Evolutionary conservation across 2,797 vertebrate genomes (phyloP).

Genomic region (Monodelphis domestica): DNA sequence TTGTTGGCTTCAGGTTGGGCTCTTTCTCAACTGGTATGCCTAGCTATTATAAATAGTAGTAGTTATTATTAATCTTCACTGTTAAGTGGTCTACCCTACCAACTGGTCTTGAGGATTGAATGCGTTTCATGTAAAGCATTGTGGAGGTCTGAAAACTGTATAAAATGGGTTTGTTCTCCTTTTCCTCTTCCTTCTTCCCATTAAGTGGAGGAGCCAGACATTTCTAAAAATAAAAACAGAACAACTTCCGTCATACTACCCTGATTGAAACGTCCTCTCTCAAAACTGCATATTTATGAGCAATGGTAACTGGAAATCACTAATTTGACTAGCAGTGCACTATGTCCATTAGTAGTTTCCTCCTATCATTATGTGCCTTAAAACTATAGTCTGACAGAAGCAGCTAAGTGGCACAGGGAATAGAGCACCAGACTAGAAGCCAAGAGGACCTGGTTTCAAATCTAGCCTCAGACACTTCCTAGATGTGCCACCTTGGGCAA

Average conservation of each 20-base stretch:
- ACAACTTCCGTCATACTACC: neutral
- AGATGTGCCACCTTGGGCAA: no score
- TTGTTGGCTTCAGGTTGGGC: neutral
- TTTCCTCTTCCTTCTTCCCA: conserved; percentile 7
- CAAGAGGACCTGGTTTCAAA: no score
- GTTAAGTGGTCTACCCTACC: neutral
- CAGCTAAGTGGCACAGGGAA: no score
- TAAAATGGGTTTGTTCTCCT: neutral
- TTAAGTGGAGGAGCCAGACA: neutral
- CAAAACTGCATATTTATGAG: neutral
- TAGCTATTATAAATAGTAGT: neutral
- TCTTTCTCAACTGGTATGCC: no score
- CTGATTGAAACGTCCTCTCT: rapidly evolving
- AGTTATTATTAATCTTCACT: no score
- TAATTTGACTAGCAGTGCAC: conserved; percentile 53
- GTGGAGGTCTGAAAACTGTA: neutral
- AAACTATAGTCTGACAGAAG: no score
- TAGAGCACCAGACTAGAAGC: no score
- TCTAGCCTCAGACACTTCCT: no score
- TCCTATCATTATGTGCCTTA: conserved; percentile 25
- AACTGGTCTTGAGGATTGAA: neutral
- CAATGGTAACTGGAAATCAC: conserved; percentile 34
- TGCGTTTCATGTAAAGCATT: neutral
- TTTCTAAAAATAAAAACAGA: neutral
- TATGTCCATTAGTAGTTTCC: conserved; percentile 53